These are phyloP conservation scores for Pseudomugil tenellus DNA, from an alignment of 2,797 vertebrate genomes.

Conservation along the genomic window DNA sequence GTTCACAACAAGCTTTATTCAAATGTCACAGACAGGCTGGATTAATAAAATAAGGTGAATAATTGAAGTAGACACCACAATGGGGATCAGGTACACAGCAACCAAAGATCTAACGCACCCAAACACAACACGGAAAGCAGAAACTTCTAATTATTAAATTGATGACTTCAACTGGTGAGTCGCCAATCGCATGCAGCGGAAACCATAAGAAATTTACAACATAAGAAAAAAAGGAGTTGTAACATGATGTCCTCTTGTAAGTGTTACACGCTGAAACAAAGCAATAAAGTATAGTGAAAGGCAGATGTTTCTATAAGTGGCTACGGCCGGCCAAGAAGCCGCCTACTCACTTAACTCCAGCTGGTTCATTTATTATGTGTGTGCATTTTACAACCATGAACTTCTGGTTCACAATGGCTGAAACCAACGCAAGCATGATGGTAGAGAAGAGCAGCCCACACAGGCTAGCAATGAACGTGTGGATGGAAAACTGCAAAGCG, in stretches of 20 bases:
- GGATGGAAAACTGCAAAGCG: not conserved
- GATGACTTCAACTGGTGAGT: not conserved
- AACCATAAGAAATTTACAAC: not conserved
- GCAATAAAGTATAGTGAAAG: not conserved
- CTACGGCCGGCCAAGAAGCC: not conserved
- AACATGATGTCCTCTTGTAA: not conserved
- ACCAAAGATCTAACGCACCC: not conserved
- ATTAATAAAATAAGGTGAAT: slow-evolving; percentile 15
- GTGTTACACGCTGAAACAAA: not conserved
- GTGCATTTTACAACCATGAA: not conserved
- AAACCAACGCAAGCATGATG: not conserved
- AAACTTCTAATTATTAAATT: no score
- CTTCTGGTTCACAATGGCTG: not conserved
- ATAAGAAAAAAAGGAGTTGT: not conserved
- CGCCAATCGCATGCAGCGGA: not conserved
- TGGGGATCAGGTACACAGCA: not conserved
- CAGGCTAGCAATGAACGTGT: not conserved
- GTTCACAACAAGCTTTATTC: slow-evolving; percentile 17
- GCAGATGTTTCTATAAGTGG: slow-evolving; percentile 1
- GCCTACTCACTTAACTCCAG: slow-evolving; percentile 3
- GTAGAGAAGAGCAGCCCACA: not conserved
- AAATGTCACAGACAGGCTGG: slow-evolving; percentile 22
- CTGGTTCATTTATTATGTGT: slow-evolving; percentile 8
- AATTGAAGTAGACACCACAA: slow-evolving; percentile 10
- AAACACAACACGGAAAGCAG: not conserved